phyloP scores from a whole-genome alignment of 2,888 invertebrate genomes.

The Dioctria linearis region DNA sequence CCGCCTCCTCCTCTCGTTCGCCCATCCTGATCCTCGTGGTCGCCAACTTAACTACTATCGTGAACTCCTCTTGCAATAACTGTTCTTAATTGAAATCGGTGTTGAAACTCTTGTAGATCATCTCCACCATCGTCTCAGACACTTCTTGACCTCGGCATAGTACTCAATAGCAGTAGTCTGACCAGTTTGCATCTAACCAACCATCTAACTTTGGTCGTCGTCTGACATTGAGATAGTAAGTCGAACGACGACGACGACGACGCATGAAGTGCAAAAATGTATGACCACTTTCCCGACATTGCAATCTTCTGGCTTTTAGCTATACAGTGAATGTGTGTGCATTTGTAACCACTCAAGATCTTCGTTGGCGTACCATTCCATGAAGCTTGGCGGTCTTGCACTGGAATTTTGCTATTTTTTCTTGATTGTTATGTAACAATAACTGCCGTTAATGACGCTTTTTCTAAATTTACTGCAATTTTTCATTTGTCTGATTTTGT shows the following conservation, averaged over 20 bases:
- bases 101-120: slow-evolving; percentile 51
- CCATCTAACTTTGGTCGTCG: not conserved
- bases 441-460: not conserved
- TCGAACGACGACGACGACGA: not conserved
- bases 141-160: slow-evolving; percentile 33
- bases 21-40: not conserved
- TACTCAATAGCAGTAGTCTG: slow-evolving; percentile 29
- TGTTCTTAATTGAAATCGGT: slow-evolving; percentile 54
- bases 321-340: not conserved
- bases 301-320: not conserved
- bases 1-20: not conserved
- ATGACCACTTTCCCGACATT: slow-evolving; percentile 31
- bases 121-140: slow-evolving; percentile 35
- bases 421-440: not conserved
- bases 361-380: no score
- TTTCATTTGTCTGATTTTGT: not conserved
- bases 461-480: not conserved
- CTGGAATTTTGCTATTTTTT: not conserved
- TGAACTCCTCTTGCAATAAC: slow-evolving; percentile 35
- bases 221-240: slow-evolving; percentile 38
- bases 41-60: not conserved
- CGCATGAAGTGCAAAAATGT: slow-evolving; percentile 17
- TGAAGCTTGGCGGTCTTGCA: not conserved
- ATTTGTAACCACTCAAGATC: no score
- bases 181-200: slow-evolving; percentile 46